Conservation (phyloP, 2,888 invertebrate genomes). For the Suillia variegata region DNA sequence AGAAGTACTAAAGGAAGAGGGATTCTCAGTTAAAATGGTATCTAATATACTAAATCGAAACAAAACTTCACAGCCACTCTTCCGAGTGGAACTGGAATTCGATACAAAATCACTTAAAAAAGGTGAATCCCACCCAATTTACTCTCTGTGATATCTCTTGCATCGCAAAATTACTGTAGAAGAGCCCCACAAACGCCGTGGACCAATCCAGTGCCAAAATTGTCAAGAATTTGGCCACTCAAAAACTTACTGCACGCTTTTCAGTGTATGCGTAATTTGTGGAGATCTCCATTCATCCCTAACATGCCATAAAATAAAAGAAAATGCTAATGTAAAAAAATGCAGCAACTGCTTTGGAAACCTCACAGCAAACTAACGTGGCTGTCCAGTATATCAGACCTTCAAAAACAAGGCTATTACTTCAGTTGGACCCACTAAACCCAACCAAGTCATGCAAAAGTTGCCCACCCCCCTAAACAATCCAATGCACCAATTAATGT, state of each 20-base stretch:
- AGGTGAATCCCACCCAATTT: not conserved
- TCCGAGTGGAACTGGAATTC: not conserved
- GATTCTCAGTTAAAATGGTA: not conserved
- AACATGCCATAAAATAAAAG: not conserved
- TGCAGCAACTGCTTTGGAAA: not conserved
- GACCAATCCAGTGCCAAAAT: not conserved
- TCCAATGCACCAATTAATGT: not conserved
- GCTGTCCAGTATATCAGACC: no score
- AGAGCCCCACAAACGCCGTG: not conserved
- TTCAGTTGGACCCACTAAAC: no score
- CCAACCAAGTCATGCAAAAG: no score
- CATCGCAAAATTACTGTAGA: slow-evolving; percentile 1
- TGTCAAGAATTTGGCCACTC: slow-evolving; percentile 4
- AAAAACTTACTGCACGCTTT: not conserved
- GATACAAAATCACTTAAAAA: not conserved
- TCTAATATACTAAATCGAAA: not conserved
- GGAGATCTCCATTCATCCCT: not conserved
- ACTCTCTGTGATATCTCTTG: not conserved
- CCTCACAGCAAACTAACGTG: no score
- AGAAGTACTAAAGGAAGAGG: not conserved
- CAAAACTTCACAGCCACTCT: not conserved
- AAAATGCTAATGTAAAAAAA: not conserved
- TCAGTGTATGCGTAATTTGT: slow-evolving; percentile 1
- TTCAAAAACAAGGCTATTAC: no score
- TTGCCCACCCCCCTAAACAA: no score